These are phyloP conservation scores for Sphenopsis melanotis DNA, from an alignment of 2,797 vertebrate genomes.

Conservation along the genomic window DNA sequence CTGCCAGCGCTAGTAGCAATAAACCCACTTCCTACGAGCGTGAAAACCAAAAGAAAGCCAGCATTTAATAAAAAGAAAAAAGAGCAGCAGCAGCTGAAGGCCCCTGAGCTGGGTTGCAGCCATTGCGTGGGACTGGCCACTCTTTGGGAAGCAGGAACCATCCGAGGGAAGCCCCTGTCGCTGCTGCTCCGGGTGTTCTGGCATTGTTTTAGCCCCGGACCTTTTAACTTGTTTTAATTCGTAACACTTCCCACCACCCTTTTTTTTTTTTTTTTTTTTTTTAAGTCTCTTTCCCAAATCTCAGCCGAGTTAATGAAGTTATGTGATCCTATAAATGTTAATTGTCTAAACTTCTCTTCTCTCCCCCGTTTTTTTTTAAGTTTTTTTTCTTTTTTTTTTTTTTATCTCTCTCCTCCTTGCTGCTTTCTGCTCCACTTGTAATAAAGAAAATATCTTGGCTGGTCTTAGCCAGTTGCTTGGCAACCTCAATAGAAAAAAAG, in stretches of 20 bases:
- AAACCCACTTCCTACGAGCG: background rate
- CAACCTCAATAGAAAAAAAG: conserved; percentile 76
- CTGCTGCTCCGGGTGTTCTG: background rate
- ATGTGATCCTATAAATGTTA: conserved; percentile 63
- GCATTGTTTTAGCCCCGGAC: background rate
- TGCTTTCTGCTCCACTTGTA: conserved; percentile 77
- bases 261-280: background rate
- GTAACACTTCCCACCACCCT: background rate
- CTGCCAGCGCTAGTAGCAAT: background rate
- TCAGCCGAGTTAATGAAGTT: conserved; percentile 60
- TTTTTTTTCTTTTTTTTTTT: background rate
- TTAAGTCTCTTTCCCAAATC: background rate
- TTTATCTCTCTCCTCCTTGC: conserved; percentile 46
- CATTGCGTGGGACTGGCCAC: background rate
- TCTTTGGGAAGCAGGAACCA: background rate
- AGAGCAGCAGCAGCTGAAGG: background rate
- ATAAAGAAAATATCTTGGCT: conserved; percentile 83
- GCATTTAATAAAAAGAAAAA: background rate
- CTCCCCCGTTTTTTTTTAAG: background rate
- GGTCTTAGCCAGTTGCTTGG: conserved; percentile 78
- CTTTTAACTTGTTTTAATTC: conserved; percentile 1
- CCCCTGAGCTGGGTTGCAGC: background rate
- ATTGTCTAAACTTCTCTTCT: conserved; percentile 50
- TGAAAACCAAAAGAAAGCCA: background rate
- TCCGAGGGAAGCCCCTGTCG: background rate